Evolutionary conservation across 2,888 invertebrate species (phyloP).

Genomic region (Nyleta sp.): DNA sequence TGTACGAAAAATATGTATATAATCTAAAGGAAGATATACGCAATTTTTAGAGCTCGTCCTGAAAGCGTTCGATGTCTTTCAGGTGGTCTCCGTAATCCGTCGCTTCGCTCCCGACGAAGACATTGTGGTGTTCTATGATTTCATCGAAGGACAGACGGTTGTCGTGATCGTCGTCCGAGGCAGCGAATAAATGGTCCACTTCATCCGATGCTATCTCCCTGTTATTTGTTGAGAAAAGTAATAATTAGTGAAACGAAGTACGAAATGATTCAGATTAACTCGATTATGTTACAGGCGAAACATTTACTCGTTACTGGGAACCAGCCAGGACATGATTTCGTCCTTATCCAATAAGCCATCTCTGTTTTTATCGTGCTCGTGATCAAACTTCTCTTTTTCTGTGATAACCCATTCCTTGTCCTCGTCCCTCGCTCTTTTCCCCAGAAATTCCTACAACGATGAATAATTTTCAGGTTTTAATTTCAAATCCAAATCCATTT

Average conservation of each 20-base stretch:
- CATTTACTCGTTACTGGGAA: slow-evolving; percentile 94
- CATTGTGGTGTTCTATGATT: slow-evolving; percentile 91
- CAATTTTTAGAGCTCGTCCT: slow-evolving; percentile 87
- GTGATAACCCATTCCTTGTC: slow-evolving; percentile 88
- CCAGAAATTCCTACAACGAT: slow-evolving; percentile 86
- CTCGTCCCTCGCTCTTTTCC: slow-evolving; percentile 86
- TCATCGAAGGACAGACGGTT: slow-evolving; percentile 90
- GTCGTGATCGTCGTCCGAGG: slow-evolving; percentile 94
- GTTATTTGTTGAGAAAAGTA: slow-evolving; percentile 67
- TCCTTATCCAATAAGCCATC: slow-evolving; percentile 91
- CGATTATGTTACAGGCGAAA: too few species aligned
- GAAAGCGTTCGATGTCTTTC: slow-evolving; percentile 89
- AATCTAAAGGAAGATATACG: slow-evolving; percentile 12
- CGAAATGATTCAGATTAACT: too few species aligned
- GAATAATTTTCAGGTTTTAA: too few species aligned
- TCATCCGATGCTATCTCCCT: slow-evolving; percentile 95
- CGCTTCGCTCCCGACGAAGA: slow-evolving; percentile 96
- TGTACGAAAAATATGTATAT: slow-evolving; percentile 25
- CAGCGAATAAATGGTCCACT: slow-evolving; percentile 93
- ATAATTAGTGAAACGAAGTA: too few species aligned
- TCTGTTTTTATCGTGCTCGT: slow-evolving; percentile 91
- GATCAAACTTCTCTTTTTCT: slow-evolving; percentile 93
- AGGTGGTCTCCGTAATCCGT: slow-evolving; percentile 94
- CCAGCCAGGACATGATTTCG: slow-evolving; percentile 95
- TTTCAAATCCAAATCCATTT: too few species aligned